phyloP scores from a whole-genome alignment of 1,140 invertebrate genomes.

The Drusus annulatus region DNA sequence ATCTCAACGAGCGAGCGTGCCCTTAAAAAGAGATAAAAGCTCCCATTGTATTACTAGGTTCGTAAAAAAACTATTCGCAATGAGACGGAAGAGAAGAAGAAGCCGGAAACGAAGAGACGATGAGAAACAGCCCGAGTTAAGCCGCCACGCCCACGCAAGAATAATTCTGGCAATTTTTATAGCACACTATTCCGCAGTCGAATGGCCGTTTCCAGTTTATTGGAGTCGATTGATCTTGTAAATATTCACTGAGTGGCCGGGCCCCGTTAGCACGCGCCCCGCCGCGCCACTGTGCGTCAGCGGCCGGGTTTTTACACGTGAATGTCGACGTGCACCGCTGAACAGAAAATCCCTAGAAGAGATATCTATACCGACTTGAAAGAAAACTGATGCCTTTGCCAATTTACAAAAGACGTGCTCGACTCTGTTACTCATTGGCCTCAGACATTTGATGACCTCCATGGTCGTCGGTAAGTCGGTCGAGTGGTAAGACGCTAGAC shows the following conservation, averaged over 20 bases:
- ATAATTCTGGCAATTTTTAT: conserved; percentile 30
- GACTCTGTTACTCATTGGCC: too few species aligned
- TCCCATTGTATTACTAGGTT: not conserved
- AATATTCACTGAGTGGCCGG: conserved; percentile 17
- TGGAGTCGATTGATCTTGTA: conserved; percentile 31
- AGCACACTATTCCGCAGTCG: conserved; percentile 16
- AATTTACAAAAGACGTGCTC: too few species aligned
- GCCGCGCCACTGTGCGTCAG: conserved; percentile 12
- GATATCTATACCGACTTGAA: too few species aligned
- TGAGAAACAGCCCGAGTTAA: conserved; percentile 23
- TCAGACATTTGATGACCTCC: too few species aligned
- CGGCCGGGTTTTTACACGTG: not conserved
- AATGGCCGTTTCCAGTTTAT: conserved; percentile 38
- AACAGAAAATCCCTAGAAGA: too few species aligned
- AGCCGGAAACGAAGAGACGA: not conserved
- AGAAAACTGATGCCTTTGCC: too few species aligned
- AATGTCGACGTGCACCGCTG: not conserved
- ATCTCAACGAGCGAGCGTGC: not conserved
- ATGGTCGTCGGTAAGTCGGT: too few species aligned
- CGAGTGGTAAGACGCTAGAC: too few species aligned
- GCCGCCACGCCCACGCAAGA: conserved; percentile 25
- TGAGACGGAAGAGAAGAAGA: not conserved
- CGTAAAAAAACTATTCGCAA: conserved; percentile 5
- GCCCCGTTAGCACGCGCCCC: not conserved
- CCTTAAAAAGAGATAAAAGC: conserved; percentile 12